Evolutionary conservation across 2,113 vertebrate species (phyloP).

Genomic region (Phylloscopus whistleri): DNA sequence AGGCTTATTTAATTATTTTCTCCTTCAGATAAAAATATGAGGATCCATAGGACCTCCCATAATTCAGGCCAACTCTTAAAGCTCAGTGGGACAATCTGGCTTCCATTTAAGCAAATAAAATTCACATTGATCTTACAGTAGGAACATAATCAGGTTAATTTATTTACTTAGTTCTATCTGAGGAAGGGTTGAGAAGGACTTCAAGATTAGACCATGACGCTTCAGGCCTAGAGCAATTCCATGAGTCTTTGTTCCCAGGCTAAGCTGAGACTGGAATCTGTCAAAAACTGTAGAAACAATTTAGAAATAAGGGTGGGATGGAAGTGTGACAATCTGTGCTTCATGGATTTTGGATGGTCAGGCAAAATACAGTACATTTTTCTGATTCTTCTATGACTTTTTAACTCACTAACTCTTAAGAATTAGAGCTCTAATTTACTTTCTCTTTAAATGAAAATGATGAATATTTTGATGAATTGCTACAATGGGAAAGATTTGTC

Average conservation of each 20-base stretch:
- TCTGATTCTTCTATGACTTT: not conserved
- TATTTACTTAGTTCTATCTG: constrained; percentile 26
- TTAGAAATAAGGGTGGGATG: not conserved
- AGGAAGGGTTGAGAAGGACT: not conserved
- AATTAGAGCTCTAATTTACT: not conserved
- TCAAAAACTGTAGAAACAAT: not conserved
- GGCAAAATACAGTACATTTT: not conserved
- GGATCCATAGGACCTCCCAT: not conserved
- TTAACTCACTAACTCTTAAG: not conserved
- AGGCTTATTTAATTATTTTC: not conserved
- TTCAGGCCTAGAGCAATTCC: constrained; percentile 14
- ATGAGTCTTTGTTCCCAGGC: not conserved
- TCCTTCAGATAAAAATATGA: not conserved
- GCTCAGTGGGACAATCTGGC: constrained; percentile 9
- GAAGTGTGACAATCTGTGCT: not conserved
- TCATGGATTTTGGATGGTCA: not conserved
- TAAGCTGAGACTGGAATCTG: not conserved
- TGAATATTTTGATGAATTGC: not conserved
- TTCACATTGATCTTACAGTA: constrained; percentile 34
- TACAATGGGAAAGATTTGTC: not conserved
- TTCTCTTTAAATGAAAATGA: not conserved
- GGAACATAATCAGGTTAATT: constrained; percentile 29
- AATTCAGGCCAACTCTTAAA: not conserved
- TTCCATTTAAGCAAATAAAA: constrained; percentile 54
- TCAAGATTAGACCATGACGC: not conserved